phyloP scores from a whole-genome alignment of 2,888 invertebrate species.

The Thalpophila matura region DNA sequence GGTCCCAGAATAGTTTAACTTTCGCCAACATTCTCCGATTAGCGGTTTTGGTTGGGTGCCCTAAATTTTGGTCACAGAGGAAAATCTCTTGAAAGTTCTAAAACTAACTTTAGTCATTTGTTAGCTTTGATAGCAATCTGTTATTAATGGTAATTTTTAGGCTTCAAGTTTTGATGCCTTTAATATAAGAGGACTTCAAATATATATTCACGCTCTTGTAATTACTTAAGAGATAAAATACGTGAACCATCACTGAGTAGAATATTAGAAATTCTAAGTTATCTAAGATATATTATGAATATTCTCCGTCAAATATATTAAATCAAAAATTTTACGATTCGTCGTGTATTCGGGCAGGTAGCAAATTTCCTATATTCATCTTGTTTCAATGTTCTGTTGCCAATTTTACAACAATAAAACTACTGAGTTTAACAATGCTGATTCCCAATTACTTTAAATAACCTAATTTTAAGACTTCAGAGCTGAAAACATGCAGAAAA shows the following conservation, averaged over 20 bases:
- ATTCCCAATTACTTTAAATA: too few species aligned
- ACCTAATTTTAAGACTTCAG: too few species aligned
- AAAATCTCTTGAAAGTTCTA: conserved; percentile 55
- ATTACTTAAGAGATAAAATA: conserved; percentile 37
- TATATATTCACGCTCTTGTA: conserved; percentile 25
- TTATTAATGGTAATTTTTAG: conserved; percentile 49
- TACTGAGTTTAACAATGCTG: too few species aligned
- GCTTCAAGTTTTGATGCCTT: conserved; percentile 47
- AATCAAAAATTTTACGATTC: conserved; percentile 43
- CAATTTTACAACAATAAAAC: too few species aligned
- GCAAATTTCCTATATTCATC: not conserved
- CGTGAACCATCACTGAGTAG: conserved; percentile 13
- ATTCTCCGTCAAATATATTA: conserved; percentile 29
- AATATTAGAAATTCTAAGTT: conserved; percentile 15
- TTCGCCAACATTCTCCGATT: conserved; percentile 55
- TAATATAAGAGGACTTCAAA: conserved; percentile 23
- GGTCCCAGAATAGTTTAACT: conserved; percentile 54
- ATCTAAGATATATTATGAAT: not conserved
- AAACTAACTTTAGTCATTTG: conserved; percentile 52
- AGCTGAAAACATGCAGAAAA: too few species aligned
- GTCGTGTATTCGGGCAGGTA: conserved; percentile 4
- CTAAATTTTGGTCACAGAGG: conserved; percentile 55
- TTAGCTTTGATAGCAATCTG: conserved; percentile 52
- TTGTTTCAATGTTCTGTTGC: too few species aligned
- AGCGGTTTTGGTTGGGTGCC: conserved; percentile 53